Percentiles rank a stretch among this genome's conserved stretches.
Conservation (phyloP, 2,113 vertebrate genomes). For the Noturus placidus region DNA sequence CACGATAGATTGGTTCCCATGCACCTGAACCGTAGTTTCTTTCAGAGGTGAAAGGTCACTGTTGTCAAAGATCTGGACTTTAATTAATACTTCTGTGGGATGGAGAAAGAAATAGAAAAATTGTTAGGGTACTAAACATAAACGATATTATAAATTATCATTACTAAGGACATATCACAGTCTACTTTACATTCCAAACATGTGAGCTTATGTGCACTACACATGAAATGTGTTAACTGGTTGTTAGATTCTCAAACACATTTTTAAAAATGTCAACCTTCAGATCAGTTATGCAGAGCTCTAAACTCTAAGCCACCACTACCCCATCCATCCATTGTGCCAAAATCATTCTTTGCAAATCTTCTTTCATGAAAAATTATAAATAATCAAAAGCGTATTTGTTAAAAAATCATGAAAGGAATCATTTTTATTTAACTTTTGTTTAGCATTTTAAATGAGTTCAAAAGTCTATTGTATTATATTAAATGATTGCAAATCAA, state of each 20-base stretch:
- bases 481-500: too few species aligned
- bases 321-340: background rate
- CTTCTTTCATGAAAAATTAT: too few species aligned
- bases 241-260: background rate
- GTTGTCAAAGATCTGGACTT: conserved; percentile 84
- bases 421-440: too few species aligned
- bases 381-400: too few species aligned
- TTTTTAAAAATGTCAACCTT: background rate
- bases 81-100: conserved; percentile 79
- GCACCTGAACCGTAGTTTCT: conserved; percentile 75
- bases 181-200: background rate
- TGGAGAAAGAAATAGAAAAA: conserved; percentile 36
- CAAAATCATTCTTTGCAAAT: too few species aligned
- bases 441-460: too few species aligned
- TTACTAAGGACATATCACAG: background rate
- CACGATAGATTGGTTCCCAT: conserved; percentile 76
- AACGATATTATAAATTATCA: background rate
- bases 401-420: too few species aligned
- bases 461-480: too few species aligned
- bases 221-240: background rate
- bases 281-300: background rate
- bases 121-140: background rate
- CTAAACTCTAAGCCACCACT: background rate
- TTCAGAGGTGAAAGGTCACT: conserved; percentile 78
- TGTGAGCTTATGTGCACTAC: background rate